phyloP scores from a whole-genome alignment of 2,113 vertebrate species.

The Prionailurus bengalensis region DNA sequence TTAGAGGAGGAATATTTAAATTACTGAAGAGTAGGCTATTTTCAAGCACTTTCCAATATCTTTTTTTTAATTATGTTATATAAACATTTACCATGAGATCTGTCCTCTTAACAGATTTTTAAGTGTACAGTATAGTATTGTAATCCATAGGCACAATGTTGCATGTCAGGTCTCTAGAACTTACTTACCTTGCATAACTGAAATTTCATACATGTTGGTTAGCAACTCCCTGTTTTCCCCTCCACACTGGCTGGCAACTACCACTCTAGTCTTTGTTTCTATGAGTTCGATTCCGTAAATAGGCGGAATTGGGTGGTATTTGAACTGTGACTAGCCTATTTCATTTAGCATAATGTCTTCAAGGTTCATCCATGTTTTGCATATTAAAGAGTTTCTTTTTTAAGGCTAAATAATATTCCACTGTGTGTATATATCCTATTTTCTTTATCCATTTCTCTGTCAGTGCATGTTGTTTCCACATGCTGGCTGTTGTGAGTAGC shows the following conservation, averaged over 20 bases:
- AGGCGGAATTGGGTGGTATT: background rate
- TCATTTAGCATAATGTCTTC: background rate
- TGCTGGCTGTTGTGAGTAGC: background rate
- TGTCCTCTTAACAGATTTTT: background rate
- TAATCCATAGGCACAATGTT: background rate
- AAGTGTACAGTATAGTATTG: background rate
- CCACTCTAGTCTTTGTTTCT: background rate
- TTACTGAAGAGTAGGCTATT: background rate
- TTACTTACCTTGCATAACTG: background rate
- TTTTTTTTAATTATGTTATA: background rate
- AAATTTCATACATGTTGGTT: background rate
- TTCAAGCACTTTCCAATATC: background rate
- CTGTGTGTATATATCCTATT: background rate
- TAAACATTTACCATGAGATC: background rate
- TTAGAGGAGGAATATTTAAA: slow-evolving; percentile 6
- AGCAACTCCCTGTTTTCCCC: background rate
- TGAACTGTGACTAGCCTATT: background rate
- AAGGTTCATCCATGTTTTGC: background rate
- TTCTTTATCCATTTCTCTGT: background rate
- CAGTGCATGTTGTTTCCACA: background rate
- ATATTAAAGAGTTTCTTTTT: background rate
- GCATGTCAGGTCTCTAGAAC: background rate
- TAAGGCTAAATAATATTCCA: background rate
- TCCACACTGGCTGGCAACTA: background rate
- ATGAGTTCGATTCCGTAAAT: background rate